Evolutionary conservation across 2,113 vertebrate species (phyloP).

Genomic region (Sebastes fasciatus): DNA sequence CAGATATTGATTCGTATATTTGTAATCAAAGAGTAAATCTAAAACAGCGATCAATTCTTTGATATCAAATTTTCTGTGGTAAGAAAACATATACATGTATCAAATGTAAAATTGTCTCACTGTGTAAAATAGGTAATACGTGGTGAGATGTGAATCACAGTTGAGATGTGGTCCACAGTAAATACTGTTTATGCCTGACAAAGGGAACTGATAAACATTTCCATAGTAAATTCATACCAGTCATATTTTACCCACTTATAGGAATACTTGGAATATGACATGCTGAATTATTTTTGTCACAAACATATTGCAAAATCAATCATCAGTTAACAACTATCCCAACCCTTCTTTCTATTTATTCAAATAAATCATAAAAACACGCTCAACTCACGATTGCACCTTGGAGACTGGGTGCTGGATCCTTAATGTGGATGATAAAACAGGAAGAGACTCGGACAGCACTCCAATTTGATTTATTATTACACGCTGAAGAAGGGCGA

Average conservation of each 20-base stretch:
- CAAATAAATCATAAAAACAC: not conserved
- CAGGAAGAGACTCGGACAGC: not conserved
- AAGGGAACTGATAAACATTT: too few species aligned
- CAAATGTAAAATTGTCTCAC: not conserved
- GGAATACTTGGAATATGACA: not conserved
- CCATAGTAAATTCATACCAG: too few species aligned
- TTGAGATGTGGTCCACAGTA: not conserved
- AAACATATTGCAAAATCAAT: not conserved
- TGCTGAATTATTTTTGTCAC: not conserved
- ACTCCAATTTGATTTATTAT: not conserved
- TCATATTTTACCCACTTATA: not conserved
- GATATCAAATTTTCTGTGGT: not conserved
- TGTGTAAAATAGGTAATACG: not conserved
- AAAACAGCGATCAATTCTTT: not conserved
- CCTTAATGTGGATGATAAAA: not conserved
- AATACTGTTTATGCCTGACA: not conserved
- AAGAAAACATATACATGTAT: not conserved
- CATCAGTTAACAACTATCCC: not conserved
- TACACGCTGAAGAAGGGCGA: not conserved
- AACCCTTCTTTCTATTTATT: not conserved
- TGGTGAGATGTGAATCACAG: not conserved
- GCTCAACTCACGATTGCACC: not conserved
- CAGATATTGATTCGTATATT: not conserved
- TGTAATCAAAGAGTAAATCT: not conserved
- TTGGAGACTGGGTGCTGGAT: not conserved